These are phyloP conservation scores for Aphodius sticticus DNA, from an alignment of 2,888 invertebrate species.

Conservation along the genomic window DNA sequence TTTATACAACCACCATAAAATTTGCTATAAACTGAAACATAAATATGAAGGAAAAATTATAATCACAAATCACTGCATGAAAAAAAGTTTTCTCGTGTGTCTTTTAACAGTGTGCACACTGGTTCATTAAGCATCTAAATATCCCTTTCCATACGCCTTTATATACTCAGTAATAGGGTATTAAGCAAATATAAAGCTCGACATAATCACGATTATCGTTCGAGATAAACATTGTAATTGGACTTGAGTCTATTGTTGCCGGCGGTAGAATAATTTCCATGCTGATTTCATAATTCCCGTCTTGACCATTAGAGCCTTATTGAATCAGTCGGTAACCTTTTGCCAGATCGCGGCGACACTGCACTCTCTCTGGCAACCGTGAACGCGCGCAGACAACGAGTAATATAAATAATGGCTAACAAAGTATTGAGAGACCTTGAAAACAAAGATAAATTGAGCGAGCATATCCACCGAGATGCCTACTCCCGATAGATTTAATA, in stretches of 20 bases:
- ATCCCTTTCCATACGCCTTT: background rate
- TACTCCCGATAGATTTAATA: background rate
- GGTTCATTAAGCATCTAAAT: too few species aligned
- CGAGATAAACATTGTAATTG: conserved; percentile 24
- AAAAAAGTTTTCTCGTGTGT: too few species aligned
- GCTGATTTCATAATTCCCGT: conserved; percentile 24
- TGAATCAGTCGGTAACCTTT: conserved; percentile 23
- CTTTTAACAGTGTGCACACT: too few species aligned
- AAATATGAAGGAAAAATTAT: too few species aligned
- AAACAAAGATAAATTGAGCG: conserved; percentile 20
- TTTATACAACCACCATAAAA: background rate
- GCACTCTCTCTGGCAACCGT: conserved; percentile 5
- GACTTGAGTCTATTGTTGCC: conserved; percentile 17
- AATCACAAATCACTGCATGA: too few species aligned
- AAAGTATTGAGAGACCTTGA: conserved; percentile 21
- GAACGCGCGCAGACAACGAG: background rate
- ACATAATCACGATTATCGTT: conserved; percentile 22
- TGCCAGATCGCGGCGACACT: conserved; percentile 16
- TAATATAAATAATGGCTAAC: conserved; percentile 23
- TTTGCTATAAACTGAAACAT: background rate
- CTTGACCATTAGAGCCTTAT: conserved; percentile 25
- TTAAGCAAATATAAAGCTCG: conserved; percentile 21
- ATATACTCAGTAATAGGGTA: conserved; percentile 15
- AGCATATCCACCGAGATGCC: background rate
- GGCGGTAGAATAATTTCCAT: conserved; percentile 15